These are phyloP conservation scores for Chaetops frenatus DNA, from an alignment of 2,113 vertebrate genomes.

Conservation along the genomic window DNA sequence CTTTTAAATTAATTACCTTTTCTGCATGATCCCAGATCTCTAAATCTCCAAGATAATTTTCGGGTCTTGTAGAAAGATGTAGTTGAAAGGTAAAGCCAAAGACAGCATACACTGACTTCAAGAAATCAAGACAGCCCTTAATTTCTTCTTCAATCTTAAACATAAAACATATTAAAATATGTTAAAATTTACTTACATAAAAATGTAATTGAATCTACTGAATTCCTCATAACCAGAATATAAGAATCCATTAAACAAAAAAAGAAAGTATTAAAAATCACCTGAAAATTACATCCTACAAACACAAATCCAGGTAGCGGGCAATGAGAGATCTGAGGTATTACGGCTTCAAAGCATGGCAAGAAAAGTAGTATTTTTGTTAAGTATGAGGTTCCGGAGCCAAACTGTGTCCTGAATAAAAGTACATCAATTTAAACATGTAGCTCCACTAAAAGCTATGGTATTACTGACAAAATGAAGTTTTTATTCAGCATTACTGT, in stretches of 20 bases:
- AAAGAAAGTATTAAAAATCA: neutral
- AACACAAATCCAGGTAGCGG: neutral
- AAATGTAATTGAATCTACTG: neutral
- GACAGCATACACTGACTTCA: constrained; percentile 84
- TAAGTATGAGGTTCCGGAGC: neutral
- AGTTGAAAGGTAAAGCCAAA: constrained; percentile 95
- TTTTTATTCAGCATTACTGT: neutral
- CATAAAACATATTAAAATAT: neutral
- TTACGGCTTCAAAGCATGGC: neutral
- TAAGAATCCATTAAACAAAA: neutral
- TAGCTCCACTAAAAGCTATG: neutral
- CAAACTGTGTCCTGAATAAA: neutral
- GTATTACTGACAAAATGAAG: neutral
- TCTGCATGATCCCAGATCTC: constrained; percentile 88
- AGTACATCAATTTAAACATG: neutral
- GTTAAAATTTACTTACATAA: neutral
- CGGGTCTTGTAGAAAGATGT: constrained; percentile 88
- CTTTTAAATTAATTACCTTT: constrained; percentile 71
- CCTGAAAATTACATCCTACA: neutral
- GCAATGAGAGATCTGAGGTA: neutral
- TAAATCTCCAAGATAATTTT: constrained; percentile 85
- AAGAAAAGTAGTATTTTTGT: neutral
- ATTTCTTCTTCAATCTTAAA: constrained; percentile 90
- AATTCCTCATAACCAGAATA: neutral
- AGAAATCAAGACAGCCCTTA: constrained; percentile 86